A percentile compares a stretch with the other conserved stretches of the same genome.
phyloP scores from a whole-genome alignment of 2,797 vertebrate species.

The Dryobates pubescens region DNA sequence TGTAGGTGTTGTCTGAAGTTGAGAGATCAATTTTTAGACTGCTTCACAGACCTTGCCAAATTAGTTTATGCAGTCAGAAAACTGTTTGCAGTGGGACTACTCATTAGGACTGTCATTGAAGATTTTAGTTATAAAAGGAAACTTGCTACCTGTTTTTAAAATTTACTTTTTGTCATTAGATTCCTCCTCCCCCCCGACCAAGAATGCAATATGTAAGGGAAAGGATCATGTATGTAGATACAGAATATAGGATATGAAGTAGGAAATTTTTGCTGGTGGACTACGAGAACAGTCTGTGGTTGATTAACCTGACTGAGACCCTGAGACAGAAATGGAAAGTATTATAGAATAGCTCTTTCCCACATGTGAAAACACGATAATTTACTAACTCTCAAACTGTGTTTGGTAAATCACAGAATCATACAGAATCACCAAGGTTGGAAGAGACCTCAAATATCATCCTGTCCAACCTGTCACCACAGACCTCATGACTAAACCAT shows the following conservation, averaged over 20 bases:
- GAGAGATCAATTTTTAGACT: neutral
- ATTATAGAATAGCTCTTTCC: neutral
- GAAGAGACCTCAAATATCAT: too few species aligned
- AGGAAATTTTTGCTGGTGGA: neutral
- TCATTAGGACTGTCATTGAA: neutral
- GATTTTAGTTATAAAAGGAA: neutral
- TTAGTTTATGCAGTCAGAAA: neutral
- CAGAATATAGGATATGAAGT: neutral
- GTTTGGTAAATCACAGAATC: neutral
- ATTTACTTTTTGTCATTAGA: neutral
- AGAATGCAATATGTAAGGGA: neutral
- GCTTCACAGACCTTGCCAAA: neutral
- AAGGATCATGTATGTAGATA: neutral
- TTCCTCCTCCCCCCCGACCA: too few species aligned
- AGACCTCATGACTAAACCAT: too few species aligned
- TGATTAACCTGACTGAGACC: neutral
- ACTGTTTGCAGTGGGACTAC: neutral
- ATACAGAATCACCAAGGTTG: too few species aligned
- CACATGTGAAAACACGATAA: neutral
- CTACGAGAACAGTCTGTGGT: neutral
- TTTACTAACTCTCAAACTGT: neutral
- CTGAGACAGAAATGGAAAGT: neutral
- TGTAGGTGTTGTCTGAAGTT: slow-evolving; percentile 1
- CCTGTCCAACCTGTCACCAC: too few species aligned
- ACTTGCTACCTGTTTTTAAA: neutral